phyloP scores from a whole-genome alignment of 2,113 vertebrate species.

The Bombycilla garrulus region DNA sequence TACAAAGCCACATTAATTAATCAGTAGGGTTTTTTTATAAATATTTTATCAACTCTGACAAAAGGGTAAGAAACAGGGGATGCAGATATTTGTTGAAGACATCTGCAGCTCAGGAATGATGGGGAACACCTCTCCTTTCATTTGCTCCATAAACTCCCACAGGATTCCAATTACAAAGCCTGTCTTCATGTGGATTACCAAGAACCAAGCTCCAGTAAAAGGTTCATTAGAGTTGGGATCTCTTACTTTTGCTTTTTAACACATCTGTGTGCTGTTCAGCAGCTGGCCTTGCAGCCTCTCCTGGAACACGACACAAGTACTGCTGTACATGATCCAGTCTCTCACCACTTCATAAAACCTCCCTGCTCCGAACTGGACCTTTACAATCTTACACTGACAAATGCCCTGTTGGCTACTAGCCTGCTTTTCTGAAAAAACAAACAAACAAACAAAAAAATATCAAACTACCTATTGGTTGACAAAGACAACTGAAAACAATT shows the following conservation, averaged over 20 bases:
- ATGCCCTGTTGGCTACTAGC: background rate
- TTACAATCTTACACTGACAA: background rate
- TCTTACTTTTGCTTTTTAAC: background rate
- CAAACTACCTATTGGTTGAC: background rate
- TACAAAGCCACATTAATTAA: background rate
- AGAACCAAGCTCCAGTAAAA: background rate
- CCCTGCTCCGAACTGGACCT: background rate
- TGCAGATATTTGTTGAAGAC: background rate
- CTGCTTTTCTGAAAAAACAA: background rate
- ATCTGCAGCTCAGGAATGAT: background rate
- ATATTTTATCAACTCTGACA: constrained; percentile 6
- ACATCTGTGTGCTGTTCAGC: background rate
- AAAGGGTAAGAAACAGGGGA: background rate
- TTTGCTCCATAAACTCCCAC: background rate
- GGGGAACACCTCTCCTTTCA: background rate
- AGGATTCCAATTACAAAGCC: background rate
- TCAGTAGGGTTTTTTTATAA: background rate
- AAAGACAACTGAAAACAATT: background rate
- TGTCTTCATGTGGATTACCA: background rate
- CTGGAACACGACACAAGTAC: background rate
- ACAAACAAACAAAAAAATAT: background rate
- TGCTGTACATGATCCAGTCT: fast-evolving
- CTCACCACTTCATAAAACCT: background rate
- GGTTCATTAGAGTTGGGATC: background rate
- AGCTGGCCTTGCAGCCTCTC: background rate